A percentile compares a stretch with the other conserved stretches of the same genome.
phyloP scores from a whole-genome alignment of 2,888 invertebrate genomes.

The Charanyca ferruginea region DNA sequence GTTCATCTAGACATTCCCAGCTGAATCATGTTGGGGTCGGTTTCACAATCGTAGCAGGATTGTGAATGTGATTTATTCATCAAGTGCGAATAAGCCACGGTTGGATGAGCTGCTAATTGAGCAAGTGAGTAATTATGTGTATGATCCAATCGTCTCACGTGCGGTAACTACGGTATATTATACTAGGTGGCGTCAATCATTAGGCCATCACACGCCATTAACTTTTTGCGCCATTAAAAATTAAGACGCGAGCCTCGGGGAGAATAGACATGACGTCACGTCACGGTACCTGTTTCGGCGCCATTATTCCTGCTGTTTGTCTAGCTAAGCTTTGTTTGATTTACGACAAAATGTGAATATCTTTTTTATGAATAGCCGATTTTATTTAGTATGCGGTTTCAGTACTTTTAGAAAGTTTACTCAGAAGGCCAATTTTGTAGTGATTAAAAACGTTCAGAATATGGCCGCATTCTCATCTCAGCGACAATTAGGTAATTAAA shows the following conservation, averaged over 20 bases:
- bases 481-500: too few relatives aligned
- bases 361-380: not conserved
- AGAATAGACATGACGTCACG: slow-evolving; percentile 42
- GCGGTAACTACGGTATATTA: slow-evolving; percentile 47
- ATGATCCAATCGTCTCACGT: slow-evolving; percentile 46
- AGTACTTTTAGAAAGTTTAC: slow-evolving; percentile 20
- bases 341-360: slow-evolving; percentile 11
- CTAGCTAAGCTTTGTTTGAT: slow-evolving; percentile 20
- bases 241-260: slow-evolving; percentile 7
- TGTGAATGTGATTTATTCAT: slow-evolving; percentile 46
- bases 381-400: slow-evolving; percentile 11
- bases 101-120: slow-evolving; percentile 51
- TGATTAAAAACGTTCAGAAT: too few relatives aligned
- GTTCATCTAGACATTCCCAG: slow-evolving; percentile 12
- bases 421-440: too few relatives aligned
- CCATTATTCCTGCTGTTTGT: slow-evolving; percentile 6
- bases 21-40: slow-evolving; percentile 11
- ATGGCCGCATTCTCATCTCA: too few relatives aligned
- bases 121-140: slow-evolving; percentile 56
- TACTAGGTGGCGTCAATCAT: slow-evolving; percentile 54
- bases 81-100: slow-evolving; percentile 40
- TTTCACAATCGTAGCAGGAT: slow-evolving; percentile 11
- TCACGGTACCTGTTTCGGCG: slow-evolving; percentile 11
- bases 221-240: slow-evolving; percentile 40
- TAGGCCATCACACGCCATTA: slow-evolving; percentile 50